Percentiles rank a stretch among this genome's conserved stretches.
These are phyloP conservation scores for Limnephilus rhombicus DNA, from an alignment of 2,888 invertebrate species.

Conservation along the genomic window DNA sequence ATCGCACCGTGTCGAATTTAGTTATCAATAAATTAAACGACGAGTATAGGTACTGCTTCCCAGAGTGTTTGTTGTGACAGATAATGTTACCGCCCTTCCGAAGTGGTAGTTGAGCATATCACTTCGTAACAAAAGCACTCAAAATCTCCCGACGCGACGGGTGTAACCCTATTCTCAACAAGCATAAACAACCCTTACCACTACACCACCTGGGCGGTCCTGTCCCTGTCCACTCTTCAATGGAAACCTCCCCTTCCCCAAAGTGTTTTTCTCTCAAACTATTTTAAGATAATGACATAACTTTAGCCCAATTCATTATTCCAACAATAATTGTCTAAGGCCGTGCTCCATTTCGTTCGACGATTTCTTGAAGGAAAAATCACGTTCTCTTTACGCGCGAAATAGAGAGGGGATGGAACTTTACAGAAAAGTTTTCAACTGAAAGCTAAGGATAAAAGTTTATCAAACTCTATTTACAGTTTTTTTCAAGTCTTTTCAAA, in stretches of 20 bases:
- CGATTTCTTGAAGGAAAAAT: not conserved
- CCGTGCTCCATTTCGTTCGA: not conserved
- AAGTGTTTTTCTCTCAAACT: not conserved
- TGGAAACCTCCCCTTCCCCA: not conserved
- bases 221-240: not conserved
- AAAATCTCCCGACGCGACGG: not conserved
- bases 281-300: constrained; percentile 6
- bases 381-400: not conserved
- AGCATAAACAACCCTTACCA: not conserved
- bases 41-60: not conserved
- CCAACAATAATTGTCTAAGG: not conserved
- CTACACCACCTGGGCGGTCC: not conserved
- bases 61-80: not conserved
- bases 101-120: not conserved
- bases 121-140: not conserved
- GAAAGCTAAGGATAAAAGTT: not conserved
- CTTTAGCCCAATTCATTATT: constrained; percentile 12
- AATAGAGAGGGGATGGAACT: not conserved
- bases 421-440: not conserved
- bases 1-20: not conserved
- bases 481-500: not conserved
- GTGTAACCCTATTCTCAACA: not conserved
- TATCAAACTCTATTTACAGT: not conserved
- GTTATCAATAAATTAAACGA: not conserved
- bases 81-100: not conserved